Conservation (phyloP, 2,797 vertebrate species). For the Trachops cirrhosus region DNA sequence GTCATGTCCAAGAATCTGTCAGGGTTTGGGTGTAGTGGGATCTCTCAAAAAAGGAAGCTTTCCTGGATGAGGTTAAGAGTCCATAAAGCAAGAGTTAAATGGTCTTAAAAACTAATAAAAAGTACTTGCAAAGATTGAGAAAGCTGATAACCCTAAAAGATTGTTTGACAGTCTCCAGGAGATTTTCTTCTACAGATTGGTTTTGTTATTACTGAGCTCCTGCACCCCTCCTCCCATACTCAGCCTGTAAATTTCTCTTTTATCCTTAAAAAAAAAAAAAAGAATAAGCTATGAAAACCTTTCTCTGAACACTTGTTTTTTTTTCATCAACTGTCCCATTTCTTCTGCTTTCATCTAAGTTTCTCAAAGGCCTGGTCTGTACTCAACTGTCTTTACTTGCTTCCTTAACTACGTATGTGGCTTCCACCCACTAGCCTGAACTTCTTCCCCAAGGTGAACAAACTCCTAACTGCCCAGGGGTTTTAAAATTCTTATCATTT, state of each 20-base stretch:
- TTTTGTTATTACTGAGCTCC: not conserved
- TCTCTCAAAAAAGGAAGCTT: not conserved
- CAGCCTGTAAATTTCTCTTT: not conserved
- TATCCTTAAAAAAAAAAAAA: not conserved
- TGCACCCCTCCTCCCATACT: not conserved
- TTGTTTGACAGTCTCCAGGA: not conserved
- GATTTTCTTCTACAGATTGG: not conserved
- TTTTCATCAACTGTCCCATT: not conserved
- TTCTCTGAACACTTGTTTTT: not conserved
- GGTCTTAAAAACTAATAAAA: not conserved
- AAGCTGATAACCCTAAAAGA: not conserved
- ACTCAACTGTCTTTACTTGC: not conserved
- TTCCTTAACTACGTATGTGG: not conserved
- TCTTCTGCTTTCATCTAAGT: not conserved
- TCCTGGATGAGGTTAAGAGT: not conserved
- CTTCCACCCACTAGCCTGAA: not conserved
- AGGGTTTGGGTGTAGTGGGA: not conserved
- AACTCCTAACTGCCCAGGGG: not conserved
- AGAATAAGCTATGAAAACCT: not conserved
- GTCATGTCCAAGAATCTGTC: not conserved
- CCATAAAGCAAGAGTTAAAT: constrained; percentile 20
- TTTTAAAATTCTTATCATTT: not conserved
- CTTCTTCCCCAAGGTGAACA: not conserved
- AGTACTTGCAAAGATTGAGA: not conserved
- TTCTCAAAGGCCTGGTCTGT: not conserved